Conservation (phyloP, 2,113 vertebrate species). For the Poeciliopsis prolifica region DNA sequence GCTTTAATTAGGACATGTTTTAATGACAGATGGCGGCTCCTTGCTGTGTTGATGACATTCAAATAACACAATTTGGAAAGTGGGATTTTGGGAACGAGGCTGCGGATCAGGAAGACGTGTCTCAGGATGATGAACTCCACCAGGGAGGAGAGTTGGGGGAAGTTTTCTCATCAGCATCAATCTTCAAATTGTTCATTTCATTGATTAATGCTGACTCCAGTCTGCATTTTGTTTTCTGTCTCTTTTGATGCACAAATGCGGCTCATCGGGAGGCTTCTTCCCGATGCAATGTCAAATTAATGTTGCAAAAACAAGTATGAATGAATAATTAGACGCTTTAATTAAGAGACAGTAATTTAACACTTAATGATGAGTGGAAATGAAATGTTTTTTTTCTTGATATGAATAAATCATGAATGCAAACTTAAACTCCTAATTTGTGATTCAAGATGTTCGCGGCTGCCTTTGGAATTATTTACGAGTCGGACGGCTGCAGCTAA, state of each 20-base stretch:
- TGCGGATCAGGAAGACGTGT: slow-evolving; percentile 26
- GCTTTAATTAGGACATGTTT: slow-evolving; percentile 42
- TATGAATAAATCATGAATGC: slow-evolving; percentile 12
- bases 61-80: slow-evolving; percentile 24
- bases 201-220: slow-evolving; percentile 60
- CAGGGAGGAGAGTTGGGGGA: slow-evolving; percentile 36
- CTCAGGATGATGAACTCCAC: slow-evolving; percentile 51
- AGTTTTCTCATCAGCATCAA: slow-evolving; percentile 60
- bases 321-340: slow-evolving; percentile 43
- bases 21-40: slow-evolving; percentile 38
- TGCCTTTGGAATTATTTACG: slow-evolving; percentile 5
- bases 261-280: slow-evolving; percentile 27
- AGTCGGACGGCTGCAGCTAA: background rate
- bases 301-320: slow-evolving; percentile 42
- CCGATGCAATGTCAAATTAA: slow-evolving; percentile 54
- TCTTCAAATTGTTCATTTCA: slow-evolving; percentile 62
- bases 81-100: slow-evolving; percentile 2
- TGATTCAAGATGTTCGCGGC: slow-evolving; percentile 23
- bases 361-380: slow-evolving; percentile 39
- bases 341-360: slow-evolving; percentile 42
- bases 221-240: slow-evolving; percentile 49
- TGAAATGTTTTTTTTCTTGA: slow-evolving; percentile 15
- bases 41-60: slow-evolving; percentile 27
- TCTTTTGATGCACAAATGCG: slow-evolving; percentile 41
- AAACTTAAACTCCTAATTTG: slow-evolving; percentile 2